Conservation (phyloP, 2,113 vertebrate species). For the Pedionomus torquatus region DNA sequence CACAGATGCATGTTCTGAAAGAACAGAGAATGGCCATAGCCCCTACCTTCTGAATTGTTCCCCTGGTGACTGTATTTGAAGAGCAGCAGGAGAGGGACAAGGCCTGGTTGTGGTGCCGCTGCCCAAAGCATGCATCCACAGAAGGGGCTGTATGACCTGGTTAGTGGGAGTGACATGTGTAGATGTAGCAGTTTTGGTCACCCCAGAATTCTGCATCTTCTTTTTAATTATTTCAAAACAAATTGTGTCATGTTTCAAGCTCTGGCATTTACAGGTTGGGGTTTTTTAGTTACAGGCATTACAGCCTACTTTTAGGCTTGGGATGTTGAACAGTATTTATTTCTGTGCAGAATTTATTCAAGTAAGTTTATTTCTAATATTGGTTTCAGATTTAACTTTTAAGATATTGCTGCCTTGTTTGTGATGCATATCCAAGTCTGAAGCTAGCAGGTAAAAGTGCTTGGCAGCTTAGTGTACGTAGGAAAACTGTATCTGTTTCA, state of each 20-base stretch:
- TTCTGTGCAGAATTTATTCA: not conserved
- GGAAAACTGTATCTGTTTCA: not conserved
- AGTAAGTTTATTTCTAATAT: not conserved
- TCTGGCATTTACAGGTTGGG: accelerated
- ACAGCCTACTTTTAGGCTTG: too few relatives aligned
- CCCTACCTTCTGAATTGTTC: not conserved
- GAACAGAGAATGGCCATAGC: not conserved
- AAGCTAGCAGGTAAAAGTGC: not conserved
- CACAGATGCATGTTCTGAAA: not conserved
- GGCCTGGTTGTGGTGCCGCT: not conserved
- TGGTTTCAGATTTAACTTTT: not conserved
- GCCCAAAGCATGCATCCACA: accelerated
- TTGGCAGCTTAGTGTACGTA: not conserved
- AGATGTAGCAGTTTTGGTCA: not conserved
- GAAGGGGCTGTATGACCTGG: not conserved
- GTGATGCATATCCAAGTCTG: not conserved
- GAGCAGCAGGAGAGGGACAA: not conserved
- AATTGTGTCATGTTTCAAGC: not conserved
- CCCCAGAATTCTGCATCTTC: not conserved
- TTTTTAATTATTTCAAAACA: not conserved
- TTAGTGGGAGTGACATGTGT: not conserved
- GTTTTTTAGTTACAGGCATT: too few relatives aligned
- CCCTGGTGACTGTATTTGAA: not conserved
- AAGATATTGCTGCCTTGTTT: not conserved
- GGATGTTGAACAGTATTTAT: not conserved